phyloP scores from a whole-genome alignment of 1,140 invertebrate genomes.

The Heliconius eleuchia region DNA sequence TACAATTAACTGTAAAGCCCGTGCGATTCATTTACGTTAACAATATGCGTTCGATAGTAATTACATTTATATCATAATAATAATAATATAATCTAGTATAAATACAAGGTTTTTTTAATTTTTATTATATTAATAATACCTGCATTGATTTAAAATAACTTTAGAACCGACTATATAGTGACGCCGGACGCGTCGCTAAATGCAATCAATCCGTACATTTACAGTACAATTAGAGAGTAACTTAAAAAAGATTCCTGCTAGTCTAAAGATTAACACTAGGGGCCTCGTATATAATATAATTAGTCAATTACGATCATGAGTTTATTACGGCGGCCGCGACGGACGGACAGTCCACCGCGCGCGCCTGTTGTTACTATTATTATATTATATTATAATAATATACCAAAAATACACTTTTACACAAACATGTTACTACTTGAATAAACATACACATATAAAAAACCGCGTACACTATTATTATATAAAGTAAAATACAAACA shows the following conservation, averaged over 20 bases:
- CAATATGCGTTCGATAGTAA: conserved; percentile 72
- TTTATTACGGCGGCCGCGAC: conserved; percentile 65
- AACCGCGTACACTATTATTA: conserved; percentile 77
- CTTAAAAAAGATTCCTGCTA: conserved; percentile 68
- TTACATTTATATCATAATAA: conserved; percentile 72
- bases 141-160: conserved; percentile 79
- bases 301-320: conserved; percentile 83
- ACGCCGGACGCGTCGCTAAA: conserved; percentile 59
- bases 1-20: conserved; percentile 81
- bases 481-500: conserved; percentile 79
- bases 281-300: conserved; percentile 80
- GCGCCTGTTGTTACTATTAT: conserved; percentile 40
- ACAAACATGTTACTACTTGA: conserved; percentile 77
- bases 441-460: conserved; percentile 81
- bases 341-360: conserved; percentile 46
- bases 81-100: conserved; percentile 71
- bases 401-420: conserved; percentile 78
- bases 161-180: conserved; percentile 66
- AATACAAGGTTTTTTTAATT: conserved; percentile 79
- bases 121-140: conserved; percentile 76
- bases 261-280: conserved; percentile 76
- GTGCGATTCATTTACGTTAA: conserved; percentile 79
- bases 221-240: conserved; percentile 49
- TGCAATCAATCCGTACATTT: conserved; percentile 67
- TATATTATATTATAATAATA: conserved; percentile 22